These are phyloP conservation scores for Dipodomys spectabilis DNA, from an alignment of 2,113 vertebrate species.

Conservation along the genomic window DNA sequence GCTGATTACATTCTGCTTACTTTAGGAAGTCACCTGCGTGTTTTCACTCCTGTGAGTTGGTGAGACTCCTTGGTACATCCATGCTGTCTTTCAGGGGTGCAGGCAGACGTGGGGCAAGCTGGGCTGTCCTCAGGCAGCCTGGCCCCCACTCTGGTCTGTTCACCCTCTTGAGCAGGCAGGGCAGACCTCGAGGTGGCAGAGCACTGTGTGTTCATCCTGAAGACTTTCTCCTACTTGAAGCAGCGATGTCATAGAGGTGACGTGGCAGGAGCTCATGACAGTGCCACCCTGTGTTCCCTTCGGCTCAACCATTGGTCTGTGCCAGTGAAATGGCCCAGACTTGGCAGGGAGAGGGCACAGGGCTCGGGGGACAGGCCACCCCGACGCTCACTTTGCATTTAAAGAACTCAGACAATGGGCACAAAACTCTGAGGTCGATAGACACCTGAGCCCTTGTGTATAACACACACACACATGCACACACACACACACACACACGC, in stretches of 20 bases:
- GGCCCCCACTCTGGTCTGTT: no score
- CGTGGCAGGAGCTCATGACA: background rate
- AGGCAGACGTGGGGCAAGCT: no score
- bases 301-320: background rate
- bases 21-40: background rate
- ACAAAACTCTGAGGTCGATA: no score
- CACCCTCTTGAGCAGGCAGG: no score
- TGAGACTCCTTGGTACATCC: background rate
- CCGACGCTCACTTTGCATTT: no score
- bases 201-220: background rate
- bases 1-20: background rate
- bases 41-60: background rate
- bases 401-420: no score
- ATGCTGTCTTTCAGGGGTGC: no score
- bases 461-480: no score
- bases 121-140: no score
- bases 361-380: background rate
- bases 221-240: background rate
- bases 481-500: no score
- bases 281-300: background rate
- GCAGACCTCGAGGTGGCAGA: background rate
- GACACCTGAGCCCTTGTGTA: no score
- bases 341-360: no score
- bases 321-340: background rate
- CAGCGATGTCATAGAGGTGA: background rate